A percentile compares a stretch with the other conserved stretches of the same genome.
Evolutionary conservation across 1,140 invertebrate genomes (phyloP).

Genomic region (Drosophila ercepeae): DNA sequence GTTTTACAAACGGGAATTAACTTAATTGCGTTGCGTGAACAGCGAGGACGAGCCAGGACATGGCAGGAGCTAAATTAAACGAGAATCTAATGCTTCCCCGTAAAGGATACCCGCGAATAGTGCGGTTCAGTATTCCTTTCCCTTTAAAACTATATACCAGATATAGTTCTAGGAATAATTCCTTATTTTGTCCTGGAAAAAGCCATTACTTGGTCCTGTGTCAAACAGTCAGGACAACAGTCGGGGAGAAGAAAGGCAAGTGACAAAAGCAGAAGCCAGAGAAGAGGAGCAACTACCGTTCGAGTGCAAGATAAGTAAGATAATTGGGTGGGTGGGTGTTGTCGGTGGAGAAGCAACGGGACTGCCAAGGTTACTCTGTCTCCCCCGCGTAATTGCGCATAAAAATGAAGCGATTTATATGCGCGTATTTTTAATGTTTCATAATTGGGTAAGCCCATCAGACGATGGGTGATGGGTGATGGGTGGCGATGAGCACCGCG

Average conservation of each 20-base stretch:
- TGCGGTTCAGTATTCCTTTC: too few species aligned
- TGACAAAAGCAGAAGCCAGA: slow-evolving; percentile 6
- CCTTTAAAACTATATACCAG: not conserved
- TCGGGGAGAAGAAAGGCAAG: not conserved
- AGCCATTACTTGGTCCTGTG: not conserved
- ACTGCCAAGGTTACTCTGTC: slow-evolving; percentile 38
- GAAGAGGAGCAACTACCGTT: slow-evolving; percentile 1
- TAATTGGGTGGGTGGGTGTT: not conserved
- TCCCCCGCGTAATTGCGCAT: slow-evolving; percentile 66
- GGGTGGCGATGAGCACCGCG: too few species aligned
- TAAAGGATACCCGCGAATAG: too few species aligned
- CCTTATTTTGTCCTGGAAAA: not conserved
- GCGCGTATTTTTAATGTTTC: slow-evolving; percentile 78
- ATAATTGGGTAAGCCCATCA: slow-evolving; percentile 69
- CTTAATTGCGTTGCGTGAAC: slow-evolving; percentile 68
- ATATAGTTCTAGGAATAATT: not conserved
- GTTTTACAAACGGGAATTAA: slow-evolving; percentile 75
- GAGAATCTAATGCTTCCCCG: not conserved
- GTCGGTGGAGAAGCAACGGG: not conserved
- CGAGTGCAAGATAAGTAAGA: not conserved
- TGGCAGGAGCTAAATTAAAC: not conserved
- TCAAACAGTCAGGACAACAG: not conserved
- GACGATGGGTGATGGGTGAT: not conserved
- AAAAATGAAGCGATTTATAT: slow-evolving; percentile 82
- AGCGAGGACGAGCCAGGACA: slow-evolving; percentile 1